phyloP scores from a whole-genome alignment of 2,797 vertebrate genomes.

The Lateolabrax maculatus region DNA sequence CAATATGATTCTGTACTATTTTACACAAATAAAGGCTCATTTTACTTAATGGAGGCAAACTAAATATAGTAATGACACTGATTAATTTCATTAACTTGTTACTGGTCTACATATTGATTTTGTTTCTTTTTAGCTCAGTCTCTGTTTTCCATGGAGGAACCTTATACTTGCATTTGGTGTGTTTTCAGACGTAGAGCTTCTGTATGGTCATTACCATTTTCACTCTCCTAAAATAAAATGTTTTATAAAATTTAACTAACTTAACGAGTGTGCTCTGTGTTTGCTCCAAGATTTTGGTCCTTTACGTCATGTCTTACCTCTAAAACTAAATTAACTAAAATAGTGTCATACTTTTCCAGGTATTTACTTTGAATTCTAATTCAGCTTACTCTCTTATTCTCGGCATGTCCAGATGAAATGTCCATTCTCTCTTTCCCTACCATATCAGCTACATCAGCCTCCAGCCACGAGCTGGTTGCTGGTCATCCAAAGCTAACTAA shows the following conservation, averaged over 20 bases:
- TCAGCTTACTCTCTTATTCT: not conserved
- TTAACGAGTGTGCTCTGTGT: not conserved
- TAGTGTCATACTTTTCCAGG: not conserved
- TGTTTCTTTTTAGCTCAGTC: slow-evolving; percentile 8
- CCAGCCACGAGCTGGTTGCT: not conserved
- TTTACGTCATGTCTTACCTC: not conserved
- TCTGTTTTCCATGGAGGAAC: not conserved
- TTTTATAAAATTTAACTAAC: not conserved
- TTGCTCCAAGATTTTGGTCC: not conserved
- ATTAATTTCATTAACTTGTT: slow-evolving; percentile 34
- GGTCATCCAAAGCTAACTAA: not conserved
- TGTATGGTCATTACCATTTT: not conserved
- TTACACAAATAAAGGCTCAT: not conserved
- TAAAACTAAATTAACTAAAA: not conserved
- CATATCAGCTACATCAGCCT: slow-evolving; percentile 14
- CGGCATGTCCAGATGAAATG: slow-evolving; percentile 2
- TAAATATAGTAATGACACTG: not conserved
- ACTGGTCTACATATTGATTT: slow-evolving; percentile 20
- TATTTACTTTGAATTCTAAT: not conserved
- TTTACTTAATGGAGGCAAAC: not conserved
- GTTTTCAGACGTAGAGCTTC: not conserved
- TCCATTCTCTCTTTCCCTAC: slow-evolving; percentile 14
- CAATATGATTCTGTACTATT: not conserved
- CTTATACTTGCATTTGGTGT: slow-evolving; percentile 1
- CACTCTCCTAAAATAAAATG: not conserved